Conservation (phyloP, 1,140 invertebrate species). For the Copidosoma floridanum region DNA sequence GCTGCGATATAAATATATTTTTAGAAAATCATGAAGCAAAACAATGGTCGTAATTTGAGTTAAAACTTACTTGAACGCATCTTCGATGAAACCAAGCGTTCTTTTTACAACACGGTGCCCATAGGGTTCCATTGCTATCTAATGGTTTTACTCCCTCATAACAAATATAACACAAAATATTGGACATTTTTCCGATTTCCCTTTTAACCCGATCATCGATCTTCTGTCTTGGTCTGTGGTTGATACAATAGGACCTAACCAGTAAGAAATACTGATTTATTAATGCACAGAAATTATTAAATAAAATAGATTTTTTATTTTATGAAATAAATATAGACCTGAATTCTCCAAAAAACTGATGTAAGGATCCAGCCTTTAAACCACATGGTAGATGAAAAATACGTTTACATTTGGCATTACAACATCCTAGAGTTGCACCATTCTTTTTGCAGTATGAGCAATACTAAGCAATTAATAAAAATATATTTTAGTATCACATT, state of each 20-base stretch:
- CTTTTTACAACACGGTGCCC: constrained; percentile 64
- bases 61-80: constrained; percentile 61
- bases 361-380: constrained; percentile 56
- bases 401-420: constrained; percentile 56
- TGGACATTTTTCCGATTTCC: constrained; percentile 32
- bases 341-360: constrained; percentile 65
- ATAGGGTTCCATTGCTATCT: constrained; percentile 52
- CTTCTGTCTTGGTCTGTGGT: constrained; percentile 60
- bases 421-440: constrained; percentile 67
- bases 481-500: too few relatives aligned
- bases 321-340: constrained; percentile 49
- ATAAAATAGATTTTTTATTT: not conserved
- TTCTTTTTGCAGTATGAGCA: constrained; percentile 62
- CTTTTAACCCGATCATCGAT: constrained; percentile 42
- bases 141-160: constrained; percentile 54
- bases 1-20: constrained; percentile 44
- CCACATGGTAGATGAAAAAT: constrained; percentile 69
- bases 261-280: constrained; percentile 13
- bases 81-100: constrained; percentile 63
- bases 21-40: not conserved
- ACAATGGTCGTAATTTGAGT: not conserved
- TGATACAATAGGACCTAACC: constrained; percentile 65
- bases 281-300: not conserved
- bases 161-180: constrained; percentile 59
- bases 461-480: too few relatives aligned